Conservation (phyloP, 2,888 invertebrate species). For the Linnaemya vulpina region DNA sequence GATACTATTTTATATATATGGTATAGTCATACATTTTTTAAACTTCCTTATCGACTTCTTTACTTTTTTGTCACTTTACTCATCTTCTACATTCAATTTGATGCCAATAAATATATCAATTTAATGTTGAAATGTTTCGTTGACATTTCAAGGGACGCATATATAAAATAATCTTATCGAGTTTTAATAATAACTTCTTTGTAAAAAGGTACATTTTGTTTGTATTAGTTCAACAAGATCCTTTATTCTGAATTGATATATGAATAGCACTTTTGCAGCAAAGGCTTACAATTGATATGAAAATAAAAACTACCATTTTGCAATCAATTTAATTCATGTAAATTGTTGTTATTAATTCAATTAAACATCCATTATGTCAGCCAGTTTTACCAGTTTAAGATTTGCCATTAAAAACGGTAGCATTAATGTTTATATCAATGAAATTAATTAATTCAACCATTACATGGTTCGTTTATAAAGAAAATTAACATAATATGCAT, state of each 20-base stretch:
- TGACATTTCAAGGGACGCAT: constrained; percentile 25
- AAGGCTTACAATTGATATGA: constrained; percentile 34
- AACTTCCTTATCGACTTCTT: constrained; percentile 15
- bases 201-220: too few relatives aligned
- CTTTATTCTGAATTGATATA: constrained; percentile 6
- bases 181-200: constrained; percentile 46
- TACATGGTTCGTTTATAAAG: constrained; percentile 60
- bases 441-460: constrained; percentile 63
- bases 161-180: constrained; percentile 40
- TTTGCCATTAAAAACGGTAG: background rate
- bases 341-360: constrained; percentile 21
- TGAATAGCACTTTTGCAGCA: constrained; percentile 3
- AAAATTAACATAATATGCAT: constrained; percentile 61
- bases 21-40: constrained; percentile 60
- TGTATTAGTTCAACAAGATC: constrained; percentile 12
- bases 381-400: constrained; percentile 14
- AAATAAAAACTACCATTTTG: constrained; percentile 29
- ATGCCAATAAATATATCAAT: constrained; percentile 59
- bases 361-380: constrained; percentile 2
- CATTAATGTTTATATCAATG: constrained; percentile 43
- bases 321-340: constrained; percentile 14
- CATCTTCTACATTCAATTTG: constrained; percentile 33
- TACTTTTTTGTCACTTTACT: constrained; percentile 16
- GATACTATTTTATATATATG: constrained; percentile 47
- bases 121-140: constrained; percentile 56